Percentiles rank a stretch among this genome's conserved stretches.
Conservation (phyloP, 1,140 invertebrate genomes). For the Cherax quadricarinatus region DNA sequence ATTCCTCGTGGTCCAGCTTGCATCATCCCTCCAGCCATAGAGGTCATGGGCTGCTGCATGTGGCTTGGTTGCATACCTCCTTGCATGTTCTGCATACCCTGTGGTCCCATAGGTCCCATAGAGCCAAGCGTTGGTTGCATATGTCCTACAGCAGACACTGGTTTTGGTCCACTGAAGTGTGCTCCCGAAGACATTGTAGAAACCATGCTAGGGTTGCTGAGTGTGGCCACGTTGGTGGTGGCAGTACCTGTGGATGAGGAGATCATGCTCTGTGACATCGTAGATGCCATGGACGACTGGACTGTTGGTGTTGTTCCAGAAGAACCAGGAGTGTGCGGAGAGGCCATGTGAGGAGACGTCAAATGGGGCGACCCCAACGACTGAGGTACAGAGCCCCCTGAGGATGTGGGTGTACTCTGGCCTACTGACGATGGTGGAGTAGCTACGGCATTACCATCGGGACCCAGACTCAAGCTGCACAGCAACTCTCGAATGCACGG, state of each 20-base stretch:
- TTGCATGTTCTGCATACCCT: constrained; percentile 7
- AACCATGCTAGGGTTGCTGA: background rate
- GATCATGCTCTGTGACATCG: constrained; percentile 43
- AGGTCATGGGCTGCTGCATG: constrained; percentile 61
- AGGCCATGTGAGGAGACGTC: constrained; percentile 62
- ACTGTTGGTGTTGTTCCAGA: constrained; percentile 24
- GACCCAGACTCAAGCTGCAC: constrained; percentile 59
- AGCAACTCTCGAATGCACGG: constrained; percentile 67
- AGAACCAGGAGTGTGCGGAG: constrained; percentile 62
- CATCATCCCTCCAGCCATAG: constrained; percentile 64
- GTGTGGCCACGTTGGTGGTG: constrained; percentile 15
- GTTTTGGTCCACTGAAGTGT: constrained; percentile 58
- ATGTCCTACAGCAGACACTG: constrained; percentile 36
- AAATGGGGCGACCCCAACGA: constrained; percentile 63
- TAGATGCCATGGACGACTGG: constrained; percentile 17
- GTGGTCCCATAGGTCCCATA: constrained; percentile 27
- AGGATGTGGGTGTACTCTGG: constrained; percentile 47
- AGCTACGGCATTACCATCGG: constrained; percentile 61
- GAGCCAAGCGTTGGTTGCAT: constrained; percentile 23
- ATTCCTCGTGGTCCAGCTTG: constrained; percentile 57
- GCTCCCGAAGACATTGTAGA: constrained; percentile 21
- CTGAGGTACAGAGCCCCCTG: constrained; percentile 40
- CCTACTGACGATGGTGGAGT: constrained; percentile 38
- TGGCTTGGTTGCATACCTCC: constrained; percentile 44
- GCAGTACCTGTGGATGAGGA: constrained; percentile 28